Evolutionary conservation across 2,888 invertebrate species (phyloP).

Genomic region (Caenorhabditis sinica): DNA sequence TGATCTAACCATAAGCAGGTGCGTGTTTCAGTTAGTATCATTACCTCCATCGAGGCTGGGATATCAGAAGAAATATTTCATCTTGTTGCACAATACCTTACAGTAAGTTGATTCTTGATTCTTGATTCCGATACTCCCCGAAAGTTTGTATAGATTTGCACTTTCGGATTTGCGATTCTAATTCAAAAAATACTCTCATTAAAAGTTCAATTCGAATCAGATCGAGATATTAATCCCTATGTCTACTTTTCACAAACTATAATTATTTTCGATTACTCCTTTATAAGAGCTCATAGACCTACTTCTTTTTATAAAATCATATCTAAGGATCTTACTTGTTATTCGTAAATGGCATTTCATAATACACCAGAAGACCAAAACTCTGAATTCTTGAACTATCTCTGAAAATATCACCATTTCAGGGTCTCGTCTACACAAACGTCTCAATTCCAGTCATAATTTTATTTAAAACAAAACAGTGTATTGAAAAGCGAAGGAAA

Average conservation of each 20-base stretch:
- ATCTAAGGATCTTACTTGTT: no score
- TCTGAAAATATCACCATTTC: background rate
- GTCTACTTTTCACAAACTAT: no score
- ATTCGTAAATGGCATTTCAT: background rate
- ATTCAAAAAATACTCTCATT: background rate
- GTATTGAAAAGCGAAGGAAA: constrained; percentile 39
- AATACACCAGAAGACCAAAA: background rate
- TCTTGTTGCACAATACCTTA: constrained; percentile 29
- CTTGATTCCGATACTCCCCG: background rate
- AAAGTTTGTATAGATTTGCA: no score
- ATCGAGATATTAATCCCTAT: background rate
- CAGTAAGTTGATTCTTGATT: background rate
- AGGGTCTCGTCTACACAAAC: constrained; percentile 14
- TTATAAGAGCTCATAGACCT: no score
- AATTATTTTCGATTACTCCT: no score
- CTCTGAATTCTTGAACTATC: background rate
- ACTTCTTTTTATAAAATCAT: no score
- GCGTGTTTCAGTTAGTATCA: constrained; percentile 24
- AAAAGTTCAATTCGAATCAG: background rate
- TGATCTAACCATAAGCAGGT: background rate
- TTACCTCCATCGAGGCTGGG: constrained; percentile 44
- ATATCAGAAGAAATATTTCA: constrained; percentile 57
- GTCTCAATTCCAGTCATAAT: constrained; percentile 29
- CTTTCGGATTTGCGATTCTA: background rate
- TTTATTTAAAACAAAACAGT: constrained; percentile 36